Conservation (phyloP, 2,797 vertebrate genomes). For the Anguilla marmorata region DNA sequence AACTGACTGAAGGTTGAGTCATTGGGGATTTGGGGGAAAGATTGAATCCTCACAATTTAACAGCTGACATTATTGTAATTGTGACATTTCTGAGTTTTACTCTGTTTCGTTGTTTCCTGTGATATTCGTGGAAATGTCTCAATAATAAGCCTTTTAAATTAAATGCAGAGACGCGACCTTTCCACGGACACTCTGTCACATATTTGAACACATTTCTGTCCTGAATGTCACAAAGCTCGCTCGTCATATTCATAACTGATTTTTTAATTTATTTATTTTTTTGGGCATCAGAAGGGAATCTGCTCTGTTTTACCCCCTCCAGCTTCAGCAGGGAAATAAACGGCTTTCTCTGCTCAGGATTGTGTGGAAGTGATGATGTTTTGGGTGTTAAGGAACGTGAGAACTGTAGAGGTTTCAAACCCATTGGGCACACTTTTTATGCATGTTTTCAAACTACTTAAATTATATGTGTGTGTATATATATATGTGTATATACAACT, state of each 20-base stretch:
- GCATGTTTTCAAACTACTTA: background rate
- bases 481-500: background rate
- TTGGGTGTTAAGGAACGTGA: background rate
- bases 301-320: background rate
- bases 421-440: background rate
- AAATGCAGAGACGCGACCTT: slow-evolving; percentile 10
- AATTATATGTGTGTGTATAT: background rate
- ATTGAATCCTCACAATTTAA: slow-evolving; percentile 8
- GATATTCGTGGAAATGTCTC: slow-evolving; percentile 8
- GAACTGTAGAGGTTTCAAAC: no score
- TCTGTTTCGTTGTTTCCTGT: background rate
- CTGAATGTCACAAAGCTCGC: slow-evolving; percentile 15
- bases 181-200: background rate
- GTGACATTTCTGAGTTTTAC: slow-evolving; percentile 17
- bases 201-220: slow-evolving; percentile 12
- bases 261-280: background rate
- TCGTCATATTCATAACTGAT: background rate
- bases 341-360: background rate
- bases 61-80: background rate
- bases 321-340: background rate
- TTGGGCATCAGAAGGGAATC: background rate
- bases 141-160: slow-evolving; percentile 4
- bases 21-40: background rate
- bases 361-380: background rate
- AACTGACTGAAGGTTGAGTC: background rate